Evolutionary conservation across 2,113 vertebrate genomes (phyloP).

Genomic region (Dissostichus mawsoni): DNA sequence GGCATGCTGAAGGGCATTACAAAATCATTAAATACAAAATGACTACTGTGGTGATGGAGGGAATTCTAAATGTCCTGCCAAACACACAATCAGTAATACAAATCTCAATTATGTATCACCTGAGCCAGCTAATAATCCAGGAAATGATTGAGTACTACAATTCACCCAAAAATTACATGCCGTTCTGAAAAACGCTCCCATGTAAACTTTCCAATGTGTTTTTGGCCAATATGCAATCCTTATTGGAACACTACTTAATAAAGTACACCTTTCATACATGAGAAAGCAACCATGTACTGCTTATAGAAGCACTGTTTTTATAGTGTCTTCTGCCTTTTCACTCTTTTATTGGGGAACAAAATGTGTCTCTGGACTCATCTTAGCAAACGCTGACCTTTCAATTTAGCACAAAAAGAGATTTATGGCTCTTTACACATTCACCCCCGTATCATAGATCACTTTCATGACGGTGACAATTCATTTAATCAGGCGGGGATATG

Average conservation of each 20-base stretch:
- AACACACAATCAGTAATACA: neutral
- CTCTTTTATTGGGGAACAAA: slow-evolving; percentile 59
- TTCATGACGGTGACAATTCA: slow-evolving; percentile 69
- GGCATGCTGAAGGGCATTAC: no score
- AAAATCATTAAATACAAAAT: neutral
- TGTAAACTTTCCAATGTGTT: neutral
- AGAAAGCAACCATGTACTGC: slow-evolving; percentile 48
- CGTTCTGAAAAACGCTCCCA: no score
- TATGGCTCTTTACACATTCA: slow-evolving; percentile 78
- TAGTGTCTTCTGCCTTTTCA: slow-evolving; percentile 48
- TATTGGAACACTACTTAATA: slow-evolving; percentile 28
- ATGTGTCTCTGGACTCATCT: slow-evolving; percentile 62
- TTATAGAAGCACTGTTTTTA: slow-evolving; percentile 39
- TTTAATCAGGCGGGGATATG: slow-evolving; percentile 68
- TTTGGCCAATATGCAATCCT: no score
- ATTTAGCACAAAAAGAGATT: slow-evolving; percentile 80
- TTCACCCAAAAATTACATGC: no score
- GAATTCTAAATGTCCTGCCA: neutral
- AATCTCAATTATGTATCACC: neutral
- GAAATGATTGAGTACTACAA: no score
- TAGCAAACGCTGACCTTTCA: slow-evolving; percentile 79
- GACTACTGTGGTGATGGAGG: neutral
- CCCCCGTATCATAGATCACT: slow-evolving; percentile 77
- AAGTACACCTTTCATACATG: neutral
- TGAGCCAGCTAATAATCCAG: no score